These are phyloP conservation scores for Halesus radiatus DNA, from an alignment of 1,140 invertebrate species.

Conservation along the genomic window DNA sequence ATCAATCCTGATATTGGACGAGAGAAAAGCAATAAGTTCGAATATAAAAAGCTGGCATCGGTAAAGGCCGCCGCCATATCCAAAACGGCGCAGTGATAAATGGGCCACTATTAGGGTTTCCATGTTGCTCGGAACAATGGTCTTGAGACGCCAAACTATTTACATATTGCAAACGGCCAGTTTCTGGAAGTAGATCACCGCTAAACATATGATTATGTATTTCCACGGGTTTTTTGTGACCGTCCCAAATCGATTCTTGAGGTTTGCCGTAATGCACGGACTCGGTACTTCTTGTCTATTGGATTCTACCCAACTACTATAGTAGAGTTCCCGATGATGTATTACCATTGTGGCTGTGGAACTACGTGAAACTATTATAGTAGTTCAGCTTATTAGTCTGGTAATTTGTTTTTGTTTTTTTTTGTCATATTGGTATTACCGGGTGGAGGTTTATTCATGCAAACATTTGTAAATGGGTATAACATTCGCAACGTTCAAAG, in stretches of 20 bases:
- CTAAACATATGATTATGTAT: conserved; percentile 28
- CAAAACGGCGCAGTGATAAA: conserved; percentile 12
- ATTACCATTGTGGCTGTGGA: background rate
- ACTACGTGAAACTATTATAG: conserved; percentile 28
- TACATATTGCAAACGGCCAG: conserved; percentile 18
- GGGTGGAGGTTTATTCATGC: background rate
- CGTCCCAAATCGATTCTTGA: conserved; percentile 30
- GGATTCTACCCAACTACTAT: background rate
- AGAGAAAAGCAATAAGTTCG: conserved; percentile 17
- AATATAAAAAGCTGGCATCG: background rate
- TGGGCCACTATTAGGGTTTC: conserved; percentile 25
- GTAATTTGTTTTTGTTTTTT: background rate
- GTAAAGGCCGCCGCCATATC: conserved; percentile 15
- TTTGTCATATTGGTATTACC: background rate
- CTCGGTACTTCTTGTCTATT: background rate
- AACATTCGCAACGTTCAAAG: too few relatives aligned
- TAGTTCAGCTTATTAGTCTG: conserved; percentile 11
- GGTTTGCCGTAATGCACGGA: conserved; percentile 30
- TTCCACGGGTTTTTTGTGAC: conserved; percentile 17
- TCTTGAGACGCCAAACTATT: conserved; percentile 13
- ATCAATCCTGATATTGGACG: background rate
- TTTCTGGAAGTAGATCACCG: background rate
- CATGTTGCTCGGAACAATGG: conserved; percentile 25
- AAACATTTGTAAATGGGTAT: too few relatives aligned
- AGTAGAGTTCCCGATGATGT: background rate